Percentiles rank a stretch among this genome's conserved stretches.
Conservation (phyloP, 2,888 invertebrate genomes). For the Pilophorus perplexus region DNA sequence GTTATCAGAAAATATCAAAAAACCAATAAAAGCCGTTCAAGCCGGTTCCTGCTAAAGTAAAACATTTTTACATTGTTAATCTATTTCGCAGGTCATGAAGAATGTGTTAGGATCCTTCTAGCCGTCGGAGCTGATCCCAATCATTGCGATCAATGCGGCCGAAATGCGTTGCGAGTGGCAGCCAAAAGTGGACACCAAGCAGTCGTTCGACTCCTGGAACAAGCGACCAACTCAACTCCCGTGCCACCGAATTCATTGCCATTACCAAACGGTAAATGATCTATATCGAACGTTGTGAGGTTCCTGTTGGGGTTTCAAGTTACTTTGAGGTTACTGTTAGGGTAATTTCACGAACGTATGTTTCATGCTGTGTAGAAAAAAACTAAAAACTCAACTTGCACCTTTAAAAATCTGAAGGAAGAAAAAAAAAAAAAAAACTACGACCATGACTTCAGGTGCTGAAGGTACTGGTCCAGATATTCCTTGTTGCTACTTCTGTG, state of each 20-base stretch:
- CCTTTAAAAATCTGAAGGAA: too few relatives aligned
- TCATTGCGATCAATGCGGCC: constrained; percentile 81
- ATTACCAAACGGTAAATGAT: constrained; percentile 51
- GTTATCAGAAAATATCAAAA: too few relatives aligned
- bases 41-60: not conserved
- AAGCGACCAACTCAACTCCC: constrained; percentile 52
- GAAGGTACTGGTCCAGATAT: too few relatives aligned
- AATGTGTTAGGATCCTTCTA: constrained; percentile 78
- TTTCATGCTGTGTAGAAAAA: too few relatives aligned
- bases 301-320: not conserved
- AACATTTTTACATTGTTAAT: too few relatives aligned
- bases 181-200: constrained; percentile 86
- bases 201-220: constrained; percentile 76
- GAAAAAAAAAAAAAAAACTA: too few relatives aligned
- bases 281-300: too few relatives aligned
- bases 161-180: constrained; percentile 84
- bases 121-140: constrained; percentile 83
- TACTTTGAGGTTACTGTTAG: not conserved
- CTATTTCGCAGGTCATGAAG: constrained; percentile 73
- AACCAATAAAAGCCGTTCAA: too few relatives aligned
- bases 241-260: constrained; percentile 48
- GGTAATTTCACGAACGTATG: too few relatives aligned
- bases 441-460: too few relatives aligned
- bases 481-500: too few relatives aligned
- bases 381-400: too few relatives aligned